A percentile compares a stretch with the other conserved stretches of the same genome.
Conservation (phyloP, 2,797 vertebrate genomes). For the Macropodus opercularis region DNA sequence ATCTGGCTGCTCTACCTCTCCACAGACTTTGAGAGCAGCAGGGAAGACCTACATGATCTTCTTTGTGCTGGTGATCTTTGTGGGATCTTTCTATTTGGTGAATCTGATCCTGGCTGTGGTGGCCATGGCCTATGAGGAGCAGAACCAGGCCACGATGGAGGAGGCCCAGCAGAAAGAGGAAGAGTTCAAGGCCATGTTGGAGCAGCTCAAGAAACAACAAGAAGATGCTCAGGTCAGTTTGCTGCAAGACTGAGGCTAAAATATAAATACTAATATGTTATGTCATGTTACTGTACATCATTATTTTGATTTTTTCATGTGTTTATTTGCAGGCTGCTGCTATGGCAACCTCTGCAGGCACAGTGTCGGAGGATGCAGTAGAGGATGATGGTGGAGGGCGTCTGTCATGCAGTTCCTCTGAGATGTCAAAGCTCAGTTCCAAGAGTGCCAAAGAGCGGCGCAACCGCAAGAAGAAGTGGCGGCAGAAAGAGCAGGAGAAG, state of each 20-base stretch:
- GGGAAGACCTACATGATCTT: slow-evolving; percentile 99
- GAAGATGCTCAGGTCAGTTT: slow-evolving; percentile 90
- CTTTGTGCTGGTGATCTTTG: slow-evolving; percentile 98
- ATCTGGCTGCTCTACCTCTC: neutral
- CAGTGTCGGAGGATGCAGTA: slow-evolving; percentile 94
- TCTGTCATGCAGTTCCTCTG: slow-evolving; percentile 94
- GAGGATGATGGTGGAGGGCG: slow-evolving; percentile 92
- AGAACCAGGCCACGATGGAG: slow-evolving; percentile 98
- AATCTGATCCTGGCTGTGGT: slow-evolving; percentile 98
- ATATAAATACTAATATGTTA: too few species aligned
- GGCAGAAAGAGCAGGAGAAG: slow-evolving; percentile 94
- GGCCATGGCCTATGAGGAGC: slow-evolving; percentile 99
- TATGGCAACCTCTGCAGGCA: slow-evolving; percentile 96
- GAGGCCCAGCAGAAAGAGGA: slow-evolving; percentile 94
- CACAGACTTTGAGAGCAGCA: slow-evolving; percentile 93
- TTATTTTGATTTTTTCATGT: neutral
- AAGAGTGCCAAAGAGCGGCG: slow-evolving; percentile 98
- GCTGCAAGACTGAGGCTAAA: slow-evolving; percentile 1
- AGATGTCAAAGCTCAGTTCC: slow-evolving; percentile 97
- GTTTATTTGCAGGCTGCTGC: slow-evolving; percentile 83
- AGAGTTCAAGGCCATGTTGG: slow-evolving; percentile 97
- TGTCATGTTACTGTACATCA: neutral
- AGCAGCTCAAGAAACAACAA: slow-evolving; percentile 94
- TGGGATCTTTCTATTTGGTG: slow-evolving; percentile 98
- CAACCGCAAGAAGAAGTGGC: slow-evolving; percentile 93